These are phyloP conservation scores for Plotosus lineatus DNA, from an alignment of 2,113 vertebrate species.

Conservation along the genomic window DNA sequence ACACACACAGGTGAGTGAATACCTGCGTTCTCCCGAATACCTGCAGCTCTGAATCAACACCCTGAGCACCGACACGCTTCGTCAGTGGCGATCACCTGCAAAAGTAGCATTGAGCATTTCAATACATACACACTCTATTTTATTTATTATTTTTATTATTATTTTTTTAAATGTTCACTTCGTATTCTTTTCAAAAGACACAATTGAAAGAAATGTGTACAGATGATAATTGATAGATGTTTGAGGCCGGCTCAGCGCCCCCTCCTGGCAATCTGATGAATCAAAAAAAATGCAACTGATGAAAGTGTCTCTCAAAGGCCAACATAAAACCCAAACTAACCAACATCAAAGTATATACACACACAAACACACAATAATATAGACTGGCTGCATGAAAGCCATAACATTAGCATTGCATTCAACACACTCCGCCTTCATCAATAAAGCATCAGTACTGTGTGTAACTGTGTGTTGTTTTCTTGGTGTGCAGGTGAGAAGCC, in stretches of 20 bases:
- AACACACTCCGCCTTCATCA: no score
- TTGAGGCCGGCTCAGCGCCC: neutral
- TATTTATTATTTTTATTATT: no score
- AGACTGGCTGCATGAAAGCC: no score
- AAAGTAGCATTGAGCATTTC: no score
- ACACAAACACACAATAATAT: neutral
- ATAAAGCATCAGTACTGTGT: no score
- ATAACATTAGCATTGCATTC: no score
- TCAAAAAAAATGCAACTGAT: no score
- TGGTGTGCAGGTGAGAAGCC: constrained; percentile 81
- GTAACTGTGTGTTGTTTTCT: neutral
- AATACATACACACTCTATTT: no score
- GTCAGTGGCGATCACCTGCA: no score
- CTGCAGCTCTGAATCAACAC: neutral
- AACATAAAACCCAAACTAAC: neutral
- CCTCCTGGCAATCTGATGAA: neutral
- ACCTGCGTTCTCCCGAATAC: neutral
- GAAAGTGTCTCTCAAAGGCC: neutral
- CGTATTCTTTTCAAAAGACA: neutral
- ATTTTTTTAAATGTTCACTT: no score
- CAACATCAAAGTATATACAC: no score
- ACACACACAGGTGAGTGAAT: constrained; percentile 84
- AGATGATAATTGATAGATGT: neutral
- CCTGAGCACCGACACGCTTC: neutral
- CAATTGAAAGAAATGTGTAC: neutral